Conservation (phyloP, 2,113 vertebrate genomes). For the Bombycilla garrulus region DNA sequence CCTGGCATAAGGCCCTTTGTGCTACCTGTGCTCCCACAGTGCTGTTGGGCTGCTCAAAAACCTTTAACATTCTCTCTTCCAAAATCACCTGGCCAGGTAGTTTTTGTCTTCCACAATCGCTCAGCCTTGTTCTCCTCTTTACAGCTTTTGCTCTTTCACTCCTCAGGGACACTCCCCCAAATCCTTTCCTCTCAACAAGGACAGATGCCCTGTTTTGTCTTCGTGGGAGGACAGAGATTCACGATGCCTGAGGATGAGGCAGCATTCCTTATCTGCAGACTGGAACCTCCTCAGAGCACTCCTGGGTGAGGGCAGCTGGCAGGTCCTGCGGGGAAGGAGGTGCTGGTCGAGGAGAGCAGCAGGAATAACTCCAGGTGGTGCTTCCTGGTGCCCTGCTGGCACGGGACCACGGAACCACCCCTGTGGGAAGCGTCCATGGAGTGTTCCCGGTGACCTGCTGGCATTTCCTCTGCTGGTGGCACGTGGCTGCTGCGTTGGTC, state of each 20-base stretch:
- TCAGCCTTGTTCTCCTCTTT: background rate
- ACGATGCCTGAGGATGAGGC: background rate
- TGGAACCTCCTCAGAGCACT: background rate
- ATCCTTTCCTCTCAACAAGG: background rate
- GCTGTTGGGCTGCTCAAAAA: background rate
- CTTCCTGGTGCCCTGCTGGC: background rate
- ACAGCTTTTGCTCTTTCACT: background rate
- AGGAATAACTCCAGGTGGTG: background rate
- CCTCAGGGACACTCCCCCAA: background rate
- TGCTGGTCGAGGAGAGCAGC: background rate
- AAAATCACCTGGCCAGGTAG: background rate
- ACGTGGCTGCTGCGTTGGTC: background rate
- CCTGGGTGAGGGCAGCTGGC: background rate
- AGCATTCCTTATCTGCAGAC: background rate
- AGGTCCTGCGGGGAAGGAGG: background rate
- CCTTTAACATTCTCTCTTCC: background rate
- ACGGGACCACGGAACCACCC: background rate
- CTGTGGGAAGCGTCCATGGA: background rate
- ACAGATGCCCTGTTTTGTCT: background rate
- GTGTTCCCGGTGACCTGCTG: background rate
- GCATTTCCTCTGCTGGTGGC: background rate
- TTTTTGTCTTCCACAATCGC: background rate
- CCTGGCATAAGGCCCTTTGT: background rate
- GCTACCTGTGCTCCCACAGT: background rate
- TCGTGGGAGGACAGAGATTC: background rate